Evolutionary conservation across 30 jellyfish, hydroid and myxozoan genomes (phyloP).

Genomic region (Hydractinia symbiolongicarpus): DNA sequence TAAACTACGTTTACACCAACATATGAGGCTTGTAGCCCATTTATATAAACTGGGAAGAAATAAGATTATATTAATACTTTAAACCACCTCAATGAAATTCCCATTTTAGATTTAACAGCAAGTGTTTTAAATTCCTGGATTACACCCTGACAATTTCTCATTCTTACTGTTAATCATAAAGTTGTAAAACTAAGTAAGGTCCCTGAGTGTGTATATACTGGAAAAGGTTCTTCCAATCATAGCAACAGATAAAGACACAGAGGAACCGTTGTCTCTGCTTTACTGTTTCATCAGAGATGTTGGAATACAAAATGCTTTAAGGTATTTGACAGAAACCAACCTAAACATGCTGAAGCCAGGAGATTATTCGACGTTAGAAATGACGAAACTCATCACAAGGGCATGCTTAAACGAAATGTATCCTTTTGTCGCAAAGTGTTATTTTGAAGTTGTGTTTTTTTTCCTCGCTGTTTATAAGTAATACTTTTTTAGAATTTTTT

Average conservation of each 20-base stretch:
- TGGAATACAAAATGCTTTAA: constrained; percentile 25
- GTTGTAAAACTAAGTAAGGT: too few species aligned
- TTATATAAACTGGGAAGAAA: too few species aligned
- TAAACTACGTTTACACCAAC: too few species aligned
- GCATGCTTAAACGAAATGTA: constrained; percentile 35
- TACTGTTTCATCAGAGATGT: constrained; percentile 25
- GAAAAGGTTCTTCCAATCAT: neutral
- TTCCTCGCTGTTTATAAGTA: too few species aligned
- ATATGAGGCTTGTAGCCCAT: too few species aligned
- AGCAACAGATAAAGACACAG: neutral
- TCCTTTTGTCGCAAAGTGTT: constrained; percentile 18
- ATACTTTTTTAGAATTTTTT: too few species aligned
- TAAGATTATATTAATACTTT: too few species aligned
- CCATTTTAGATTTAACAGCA: too few species aligned
- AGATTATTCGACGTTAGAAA: constrained; percentile 23
- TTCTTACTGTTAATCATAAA: too few species aligned
- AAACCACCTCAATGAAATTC: too few species aligned
- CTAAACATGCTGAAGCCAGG: constrained; percentile 15
- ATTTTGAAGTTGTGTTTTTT: too few species aligned
- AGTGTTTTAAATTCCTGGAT: neutral
- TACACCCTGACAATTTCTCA: neutral
- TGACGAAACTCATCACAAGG: constrained; percentile 28
- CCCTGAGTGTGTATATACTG: neutral
- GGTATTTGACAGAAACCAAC: constrained; percentile 36
- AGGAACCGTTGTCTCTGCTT: constrained; percentile 31